Percentiles rank a stretch among this genome's conserved stretches.
Evolutionary conservation across 2,113 vertebrate species (phyloP).

Genomic region (Oncorhynchus nerka): DNA sequence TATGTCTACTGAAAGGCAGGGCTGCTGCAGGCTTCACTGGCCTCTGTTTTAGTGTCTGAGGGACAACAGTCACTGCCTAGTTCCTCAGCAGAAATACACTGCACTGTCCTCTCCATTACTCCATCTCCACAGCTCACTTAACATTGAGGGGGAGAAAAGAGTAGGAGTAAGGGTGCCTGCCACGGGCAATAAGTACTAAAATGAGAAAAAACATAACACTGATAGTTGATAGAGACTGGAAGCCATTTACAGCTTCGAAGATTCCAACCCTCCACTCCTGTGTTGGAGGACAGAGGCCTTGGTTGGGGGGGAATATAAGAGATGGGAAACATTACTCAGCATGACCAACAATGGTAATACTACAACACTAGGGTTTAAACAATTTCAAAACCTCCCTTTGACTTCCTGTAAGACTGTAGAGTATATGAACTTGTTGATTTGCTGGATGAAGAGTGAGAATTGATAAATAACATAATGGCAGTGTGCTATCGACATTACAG

Average conservation of each 20-base stretch:
- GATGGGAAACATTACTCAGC: background rate
- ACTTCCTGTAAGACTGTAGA: background rate
- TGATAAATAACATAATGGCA: too few species aligned
- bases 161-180: background rate
- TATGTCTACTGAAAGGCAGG: slow-evolving; percentile 84
- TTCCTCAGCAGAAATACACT: slow-evolving; percentile 80
- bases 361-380: too few species aligned
- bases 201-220: background rate
- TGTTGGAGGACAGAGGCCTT: slow-evolving; percentile 73
- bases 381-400: too few species aligned
- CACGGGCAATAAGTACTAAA: background rate
- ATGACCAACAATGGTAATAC: background rate
- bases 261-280: slow-evolving; percentile 88
- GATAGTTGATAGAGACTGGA: background rate
- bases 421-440: slow-evolving; percentile 7
- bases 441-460: too few species aligned
- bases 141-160: slow-evolving; percentile 72
- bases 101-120: slow-evolving; percentile 84
- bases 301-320: slow-evolving; percentile 71
- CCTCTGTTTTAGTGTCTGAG: slow-evolving; percentile 74
- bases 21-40: slow-evolving; percentile 79
- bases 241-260: slow-evolving; percentile 86
- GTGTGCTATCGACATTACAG: background rate
- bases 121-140: slow-evolving; percentile 85
- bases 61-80: slow-evolving; percentile 76